Evolutionary conservation across 2,888 invertebrate species (phyloP).

Genomic region (Baronia brevicornis): DNA sequence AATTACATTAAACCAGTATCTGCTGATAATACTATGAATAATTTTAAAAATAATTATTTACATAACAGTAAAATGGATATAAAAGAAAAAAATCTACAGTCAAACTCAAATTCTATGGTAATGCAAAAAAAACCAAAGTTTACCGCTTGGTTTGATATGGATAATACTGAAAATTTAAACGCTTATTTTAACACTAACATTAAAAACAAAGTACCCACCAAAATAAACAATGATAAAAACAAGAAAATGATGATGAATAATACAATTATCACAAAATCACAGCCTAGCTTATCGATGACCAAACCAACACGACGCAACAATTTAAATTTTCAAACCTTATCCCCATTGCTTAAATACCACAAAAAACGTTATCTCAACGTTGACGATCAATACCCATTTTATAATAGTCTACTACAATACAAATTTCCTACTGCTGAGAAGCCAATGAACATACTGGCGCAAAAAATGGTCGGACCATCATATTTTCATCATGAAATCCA

Average conservation of each 20-base stretch:
- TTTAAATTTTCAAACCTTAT: constrained; percentile 1
- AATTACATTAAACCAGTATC: constrained; percentile 1
- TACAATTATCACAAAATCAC: neutral
- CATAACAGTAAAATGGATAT: constrained; percentile 10
- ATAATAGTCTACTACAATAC: constrained; percentile 21
- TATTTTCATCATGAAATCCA: constrained; percentile 44
- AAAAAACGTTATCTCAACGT: constrained; percentile 15
- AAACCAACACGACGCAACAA: too few species aligned
- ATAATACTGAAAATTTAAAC: neutral
- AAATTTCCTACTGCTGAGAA: constrained; percentile 18
- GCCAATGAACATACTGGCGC: constrained; percentile 17
- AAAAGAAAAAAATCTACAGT: constrained; percentile 5
- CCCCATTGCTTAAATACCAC: constrained; percentile 6
- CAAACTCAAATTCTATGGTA: constrained; percentile 11
- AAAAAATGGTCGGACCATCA: constrained; percentile 24
- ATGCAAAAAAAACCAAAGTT: constrained; percentile 15
- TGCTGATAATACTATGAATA: too few species aligned
- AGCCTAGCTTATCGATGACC: neutral
- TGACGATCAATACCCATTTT: constrained; percentile 14
- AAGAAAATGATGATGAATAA: neutral
- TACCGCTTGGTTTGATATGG: constrained; percentile 7
- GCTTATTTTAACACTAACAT: constrained; percentile 6
- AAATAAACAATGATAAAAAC: neutral
- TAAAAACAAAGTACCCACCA: neutral
- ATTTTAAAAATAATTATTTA: constrained; percentile 4